Base-by-base conservation (phyloP, 2,888 invertebrate species). In the Apeira syringaria region DNA sequence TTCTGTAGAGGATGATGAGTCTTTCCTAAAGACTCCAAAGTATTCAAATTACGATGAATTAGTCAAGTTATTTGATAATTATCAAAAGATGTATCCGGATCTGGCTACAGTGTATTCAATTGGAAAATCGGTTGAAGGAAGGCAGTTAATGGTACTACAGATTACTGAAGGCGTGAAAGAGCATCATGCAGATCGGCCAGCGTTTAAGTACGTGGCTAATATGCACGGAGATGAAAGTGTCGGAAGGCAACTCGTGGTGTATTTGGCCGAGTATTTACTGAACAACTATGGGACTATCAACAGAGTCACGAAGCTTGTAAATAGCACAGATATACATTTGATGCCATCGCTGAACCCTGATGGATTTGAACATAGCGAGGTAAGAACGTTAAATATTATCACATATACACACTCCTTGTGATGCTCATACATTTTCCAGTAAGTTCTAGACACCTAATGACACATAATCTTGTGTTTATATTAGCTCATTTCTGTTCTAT, bases 301-400 rank as follows among this genome's bases (percentile, higher is more conserved):
- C 0, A 88, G 95, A 40, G 91, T 98, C 10, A 94, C 96, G 0
- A 91, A 89, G 44, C 80, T 99, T 40, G 92, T 99, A 0, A 94
- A 99, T 68, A 91, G 84, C 2, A 98, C 98, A 0, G 96, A 99
- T 71, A 97, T 99, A 52, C 98, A 95, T 80, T 87, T 99, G 63
- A 95, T 99, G 97, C 99, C 99, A 0, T 96, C 98, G 0, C 94
- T 99, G 93, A 99, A 99, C 89, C 99, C 99, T 20, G 93, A 99
- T 92, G 99, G 99, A 8, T 99, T 94, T 90, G 97, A 96, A 74
- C 92, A 91, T 41, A 95, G 98, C 35, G 71, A 91, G 92, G 96
- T 96, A 85, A 86, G 84, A 64, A n/a, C n/a, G n/a, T n/a, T n/a
- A n/a, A n/a, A n/a, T n/a, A n/a, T n/a, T n/a, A n/a, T n/a, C n/a